Percentiles rank a stretch among this genome's conserved stretches.
These are phyloP conservation scores for Choloepus hoffmanni DNA, from an alignment of 2,113 vertebrate genomes.

Conservation along the genomic window DNA sequence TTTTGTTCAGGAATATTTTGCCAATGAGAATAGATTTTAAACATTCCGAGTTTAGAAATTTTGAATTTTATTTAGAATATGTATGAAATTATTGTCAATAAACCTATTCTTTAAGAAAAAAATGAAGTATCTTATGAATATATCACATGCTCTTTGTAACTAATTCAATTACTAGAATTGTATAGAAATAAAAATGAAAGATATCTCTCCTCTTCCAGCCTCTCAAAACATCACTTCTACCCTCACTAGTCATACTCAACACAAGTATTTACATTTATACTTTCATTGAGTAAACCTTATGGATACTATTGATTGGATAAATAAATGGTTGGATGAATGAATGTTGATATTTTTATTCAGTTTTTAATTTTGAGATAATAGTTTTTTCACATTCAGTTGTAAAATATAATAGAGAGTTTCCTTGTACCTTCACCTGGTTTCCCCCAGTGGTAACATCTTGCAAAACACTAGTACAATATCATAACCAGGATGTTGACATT, in stretches of 20 bases:
- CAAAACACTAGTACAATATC: background rate
- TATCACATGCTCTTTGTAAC: background rate
- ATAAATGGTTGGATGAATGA: background rate
- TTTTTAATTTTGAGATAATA: too few relatives aligned
- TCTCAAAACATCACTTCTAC: background rate
- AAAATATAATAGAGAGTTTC: background rate
- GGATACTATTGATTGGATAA: background rate
- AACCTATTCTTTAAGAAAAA: too few relatives aligned
- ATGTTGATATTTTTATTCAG: background rate
- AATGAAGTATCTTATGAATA: slow-evolving; percentile 44
- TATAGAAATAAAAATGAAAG: background rate
- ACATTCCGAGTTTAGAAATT: background rate
- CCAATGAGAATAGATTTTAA: slow-evolving; percentile 86
- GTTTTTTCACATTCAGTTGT: too few relatives aligned
- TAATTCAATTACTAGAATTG: background rate
- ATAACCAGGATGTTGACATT: background rate
- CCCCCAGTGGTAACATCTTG: background rate
- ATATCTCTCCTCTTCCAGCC: background rate
- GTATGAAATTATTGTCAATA: too few relatives aligned
- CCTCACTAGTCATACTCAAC: too few relatives aligned
- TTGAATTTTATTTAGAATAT: too few relatives aligned
- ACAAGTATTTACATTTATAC: background rate
- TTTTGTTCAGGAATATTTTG: slow-evolving; percentile 83
- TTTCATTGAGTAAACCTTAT: background rate
- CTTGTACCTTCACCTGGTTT: background rate